These are phyloP conservation scores for Epinephelus fuscoguttatus DNA, from an alignment of 2,113 vertebrate genomes.

Conservation along the genomic window DNA sequence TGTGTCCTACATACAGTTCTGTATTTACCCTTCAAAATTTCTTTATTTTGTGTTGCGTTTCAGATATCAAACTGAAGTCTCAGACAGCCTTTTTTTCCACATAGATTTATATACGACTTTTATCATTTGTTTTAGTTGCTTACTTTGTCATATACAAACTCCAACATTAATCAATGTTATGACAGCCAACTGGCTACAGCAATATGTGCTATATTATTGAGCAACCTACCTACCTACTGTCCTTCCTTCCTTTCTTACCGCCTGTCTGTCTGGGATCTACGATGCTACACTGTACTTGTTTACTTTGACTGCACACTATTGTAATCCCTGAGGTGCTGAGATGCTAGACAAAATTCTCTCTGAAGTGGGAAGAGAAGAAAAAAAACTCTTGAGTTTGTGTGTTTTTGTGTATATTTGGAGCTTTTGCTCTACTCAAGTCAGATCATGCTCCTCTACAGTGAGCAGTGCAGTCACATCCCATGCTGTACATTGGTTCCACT, in stretches of 20 bases:
- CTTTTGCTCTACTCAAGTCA: conserved; percentile 27
- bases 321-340: conserved; percentile 61
- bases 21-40: conserved; percentile 57
- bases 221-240: background rate
- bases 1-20: conserved; percentile 53
- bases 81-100: conserved; percentile 25
- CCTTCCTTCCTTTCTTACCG: background rate
- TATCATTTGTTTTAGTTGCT: conserved; percentile 44
- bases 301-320: conserved; percentile 59
- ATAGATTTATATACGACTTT: conserved; percentile 29
- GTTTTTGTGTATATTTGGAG: conserved; percentile 47
- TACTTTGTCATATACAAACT: conserved; percentile 41
- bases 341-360: conserved; percentile 56
- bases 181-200: conserved; percentile 16
- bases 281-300: conserved; percentile 50
- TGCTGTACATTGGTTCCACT: conserved; percentile 30
- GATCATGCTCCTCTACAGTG: conserved; percentile 25
- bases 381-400: conserved; percentile 40
- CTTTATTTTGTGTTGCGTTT: conserved; percentile 38
- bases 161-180: conserved; percentile 41
- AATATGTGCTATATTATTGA: background rate
- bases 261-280: conserved; percentile 36
- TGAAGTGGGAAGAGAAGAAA: conserved; percentile 48
- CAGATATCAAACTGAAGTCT: conserved; percentile 42
- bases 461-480: conserved; percentile 37